A percentile compares a stretch with the other conserved stretches of the same genome.
These are phyloP conservation scores for Poecilia gillii DNA, from an alignment of 2,797 vertebrate species.

Conservation along the genomic window DNA sequence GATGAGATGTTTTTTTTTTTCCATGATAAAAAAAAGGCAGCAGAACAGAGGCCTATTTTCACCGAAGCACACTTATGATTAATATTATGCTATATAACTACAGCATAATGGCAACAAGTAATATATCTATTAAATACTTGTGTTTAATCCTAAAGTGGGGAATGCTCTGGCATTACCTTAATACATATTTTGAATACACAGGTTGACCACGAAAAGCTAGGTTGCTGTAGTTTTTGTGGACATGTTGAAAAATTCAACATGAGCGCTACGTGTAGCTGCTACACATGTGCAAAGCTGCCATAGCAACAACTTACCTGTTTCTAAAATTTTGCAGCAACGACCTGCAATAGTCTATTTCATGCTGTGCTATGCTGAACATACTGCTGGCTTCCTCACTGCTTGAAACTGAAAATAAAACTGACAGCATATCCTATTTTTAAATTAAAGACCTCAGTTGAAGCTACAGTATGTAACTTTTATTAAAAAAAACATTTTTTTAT, in stretches of 20 bases:
- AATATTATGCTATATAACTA: neutral
- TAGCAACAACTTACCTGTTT: neutral
- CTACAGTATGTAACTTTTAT: no score
- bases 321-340: neutral
- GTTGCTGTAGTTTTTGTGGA: neutral
- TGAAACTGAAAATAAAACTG: neutral
- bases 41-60: neutral
- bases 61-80: neutral
- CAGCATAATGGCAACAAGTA: neutral
- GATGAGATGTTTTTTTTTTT: conserved; percentile 2
- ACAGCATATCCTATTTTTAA: neutral
- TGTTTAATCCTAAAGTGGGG: neutral
- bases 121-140: neutral
- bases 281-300: neutral
- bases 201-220: neutral
- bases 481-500: no score
- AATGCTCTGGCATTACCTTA: neutral
- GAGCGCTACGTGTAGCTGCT: neutral
- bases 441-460: no score
- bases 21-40: neutral
- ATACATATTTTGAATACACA: neutral
- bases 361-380: neutral
- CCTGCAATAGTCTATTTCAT: neutral
- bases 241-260: neutral
- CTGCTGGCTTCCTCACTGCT: neutral